Conservation (phyloP, 2,113 vertebrate species). For the Ptilonorhynchus violaceus region DNA sequence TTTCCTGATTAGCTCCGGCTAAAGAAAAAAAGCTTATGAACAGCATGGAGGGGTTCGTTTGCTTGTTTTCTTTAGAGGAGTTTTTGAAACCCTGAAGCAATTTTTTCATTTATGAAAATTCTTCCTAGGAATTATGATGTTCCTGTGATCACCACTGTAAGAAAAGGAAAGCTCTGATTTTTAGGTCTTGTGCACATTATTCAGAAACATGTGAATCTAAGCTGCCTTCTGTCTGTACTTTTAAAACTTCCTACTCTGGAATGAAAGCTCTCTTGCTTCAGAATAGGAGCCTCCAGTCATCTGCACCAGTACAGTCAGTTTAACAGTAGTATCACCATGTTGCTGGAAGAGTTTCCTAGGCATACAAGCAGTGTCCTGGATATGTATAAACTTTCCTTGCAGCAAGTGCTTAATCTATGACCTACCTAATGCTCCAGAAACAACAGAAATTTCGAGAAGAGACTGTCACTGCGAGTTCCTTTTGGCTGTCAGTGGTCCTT, state of each 20-base stretch:
- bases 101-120: not conserved
- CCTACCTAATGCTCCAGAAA: conserved; percentile 10
- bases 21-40: not conserved
- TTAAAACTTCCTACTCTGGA: not conserved
- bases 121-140: not conserved
- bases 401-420: not conserved
- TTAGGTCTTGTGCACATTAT: not conserved
- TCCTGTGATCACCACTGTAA: not conserved
- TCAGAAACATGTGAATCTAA: not conserved
- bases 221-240: not conserved
- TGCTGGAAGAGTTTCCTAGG: not conserved
- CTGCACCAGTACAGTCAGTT: not conserved
- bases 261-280: not conserved
- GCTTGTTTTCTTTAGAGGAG: not conserved
- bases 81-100: not conserved
- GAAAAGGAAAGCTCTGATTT: not conserved
- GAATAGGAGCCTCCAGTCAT: not conserved
- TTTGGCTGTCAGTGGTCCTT: not conserved
- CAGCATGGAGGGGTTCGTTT: not conserved
- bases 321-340: not conserved
- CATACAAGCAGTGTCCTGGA: not conserved
- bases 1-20: not conserved
- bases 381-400: not conserved
- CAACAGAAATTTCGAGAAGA: not conserved
- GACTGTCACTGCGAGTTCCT: not conserved